These are phyloP conservation scores for Marmota flaviventris DNA, from an alignment of 2,113 vertebrate species.

Conservation along the genomic window DNA sequence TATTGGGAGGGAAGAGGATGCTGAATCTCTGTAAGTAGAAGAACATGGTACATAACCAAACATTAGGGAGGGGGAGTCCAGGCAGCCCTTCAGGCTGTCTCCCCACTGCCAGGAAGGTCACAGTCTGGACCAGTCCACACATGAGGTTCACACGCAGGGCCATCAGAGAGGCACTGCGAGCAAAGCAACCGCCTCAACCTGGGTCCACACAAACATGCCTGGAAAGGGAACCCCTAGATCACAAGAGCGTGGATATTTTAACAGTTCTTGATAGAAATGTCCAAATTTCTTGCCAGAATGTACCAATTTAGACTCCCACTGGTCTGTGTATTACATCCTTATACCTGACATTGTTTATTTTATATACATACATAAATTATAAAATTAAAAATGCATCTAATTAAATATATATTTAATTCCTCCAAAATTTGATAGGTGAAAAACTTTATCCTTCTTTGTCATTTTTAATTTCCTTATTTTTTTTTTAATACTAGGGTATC, in stretches of 20 bases:
- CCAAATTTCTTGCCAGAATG: neutral
- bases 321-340: neutral
- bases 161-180: neutral
- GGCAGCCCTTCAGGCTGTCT: neutral
- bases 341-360: neutral
- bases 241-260: neutral
- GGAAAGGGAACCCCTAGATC: neutral
- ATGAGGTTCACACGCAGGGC: no score
- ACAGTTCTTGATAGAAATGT: neutral
- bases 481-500: neutral
- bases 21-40: neutral
- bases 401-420: neutral
- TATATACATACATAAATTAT: neutral
- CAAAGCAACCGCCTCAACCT: neutral
- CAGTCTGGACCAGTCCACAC: neutral
- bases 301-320: neutral
- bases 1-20: neutral
- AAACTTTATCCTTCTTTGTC: neutral
- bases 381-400: neutral
- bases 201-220: neutral
- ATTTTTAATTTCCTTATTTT: constrained; percentile 8
- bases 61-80: neutral
- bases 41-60: neutral
- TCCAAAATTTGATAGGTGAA: constrained; percentile 12
- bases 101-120: neutral